Evolutionary conservation across 1,140 invertebrate species (phyloP).

Genomic region (Acromyrmex heyeri): DNA sequence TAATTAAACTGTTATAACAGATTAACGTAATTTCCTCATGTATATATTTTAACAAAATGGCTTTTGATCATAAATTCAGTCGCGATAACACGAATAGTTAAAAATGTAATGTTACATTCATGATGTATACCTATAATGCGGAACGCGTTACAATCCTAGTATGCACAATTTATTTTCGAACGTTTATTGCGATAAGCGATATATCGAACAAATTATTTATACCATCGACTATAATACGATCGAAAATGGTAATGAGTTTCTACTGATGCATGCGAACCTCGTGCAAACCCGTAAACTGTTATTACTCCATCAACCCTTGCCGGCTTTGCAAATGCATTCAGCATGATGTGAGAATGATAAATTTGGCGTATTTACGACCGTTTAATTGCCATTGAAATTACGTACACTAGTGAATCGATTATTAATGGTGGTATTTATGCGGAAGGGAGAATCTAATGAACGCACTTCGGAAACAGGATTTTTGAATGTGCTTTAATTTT

Average conservation of each 20-base stretch:
- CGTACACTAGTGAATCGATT: slow-evolving; percentile 30
- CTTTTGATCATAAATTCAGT: slow-evolving; percentile 20
- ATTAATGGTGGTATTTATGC: slow-evolving; percentile 35
- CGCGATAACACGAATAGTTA: neutral
- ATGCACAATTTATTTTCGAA: slow-evolving; percentile 33
- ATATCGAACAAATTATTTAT: slow-evolving; percentile 47
- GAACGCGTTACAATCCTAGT: neutral
- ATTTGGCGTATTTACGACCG: slow-evolving; percentile 17
- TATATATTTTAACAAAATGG: neutral
- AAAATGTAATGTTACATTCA: slow-evolving; percentile 26
- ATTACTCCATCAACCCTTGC: slow-evolving; percentile 26
- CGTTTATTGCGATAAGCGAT: slow-evolving; percentile 1
- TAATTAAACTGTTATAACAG: slow-evolving; percentile 13
- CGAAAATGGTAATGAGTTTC: slow-evolving; percentile 49
- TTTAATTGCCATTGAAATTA: slow-evolving; percentile 56
- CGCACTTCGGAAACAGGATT: neutral
- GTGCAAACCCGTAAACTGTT: slow-evolving; percentile 27
- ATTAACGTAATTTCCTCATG: slow-evolving; percentile 17
- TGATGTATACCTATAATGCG: neutral
- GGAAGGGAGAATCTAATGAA: slow-evolving; percentile 24
- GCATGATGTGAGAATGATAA: slow-evolving; percentile 22
- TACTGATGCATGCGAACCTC: neutral
- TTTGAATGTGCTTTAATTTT: slow-evolving; percentile 31
- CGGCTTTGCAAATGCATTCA: neutral
- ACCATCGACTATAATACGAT: slow-evolving; percentile 19